A percentile compares a stretch with the other conserved stretches of the same genome.
Conservation (phyloP, 2,888 invertebrate species). For the Chrysolina oricalcia region DNA sequence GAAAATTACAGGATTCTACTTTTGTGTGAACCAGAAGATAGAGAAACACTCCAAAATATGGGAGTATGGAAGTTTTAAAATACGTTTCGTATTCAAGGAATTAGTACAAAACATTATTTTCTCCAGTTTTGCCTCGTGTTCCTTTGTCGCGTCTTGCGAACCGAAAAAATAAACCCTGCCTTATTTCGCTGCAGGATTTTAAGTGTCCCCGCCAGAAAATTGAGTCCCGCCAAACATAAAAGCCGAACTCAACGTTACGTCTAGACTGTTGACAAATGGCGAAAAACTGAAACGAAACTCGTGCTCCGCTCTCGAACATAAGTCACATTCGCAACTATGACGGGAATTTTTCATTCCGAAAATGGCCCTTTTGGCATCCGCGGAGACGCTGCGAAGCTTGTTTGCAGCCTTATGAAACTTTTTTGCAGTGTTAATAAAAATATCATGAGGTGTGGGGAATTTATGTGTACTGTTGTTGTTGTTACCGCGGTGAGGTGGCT, state of each 20-base stretch:
- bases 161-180: no score
- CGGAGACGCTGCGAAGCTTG: slow-evolving; percentile 22
- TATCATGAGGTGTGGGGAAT: slow-evolving; percentile 5
- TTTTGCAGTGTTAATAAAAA: slow-evolving; percentile 31
- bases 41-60: no score
- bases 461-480: slow-evolving; percentile 31
- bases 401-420: slow-evolving; percentile 26
- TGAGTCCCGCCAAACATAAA: slow-evolving; percentile 36
- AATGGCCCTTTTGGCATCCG: slow-evolving; percentile 41
- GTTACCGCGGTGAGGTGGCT: background rate
- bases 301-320: slow-evolving; percentile 43
- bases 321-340: slow-evolving; percentile 49
- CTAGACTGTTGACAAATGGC: slow-evolving; percentile 51
- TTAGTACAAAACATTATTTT: no score
- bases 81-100: no score
- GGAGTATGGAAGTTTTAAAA: no score
- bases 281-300: slow-evolving; percentile 54
- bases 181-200: background rate
- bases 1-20: no score
- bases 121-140: no score
- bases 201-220: slow-evolving; percentile 19
- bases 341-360: slow-evolving; percentile 56
- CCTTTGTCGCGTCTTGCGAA: no score
- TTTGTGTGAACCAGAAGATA: no score
- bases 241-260: slow-evolving; percentile 42